These are phyloP conservation scores for Euclidia mi DNA, from an alignment of 2,888 invertebrate genomes.

Conservation along the genomic window DNA sequence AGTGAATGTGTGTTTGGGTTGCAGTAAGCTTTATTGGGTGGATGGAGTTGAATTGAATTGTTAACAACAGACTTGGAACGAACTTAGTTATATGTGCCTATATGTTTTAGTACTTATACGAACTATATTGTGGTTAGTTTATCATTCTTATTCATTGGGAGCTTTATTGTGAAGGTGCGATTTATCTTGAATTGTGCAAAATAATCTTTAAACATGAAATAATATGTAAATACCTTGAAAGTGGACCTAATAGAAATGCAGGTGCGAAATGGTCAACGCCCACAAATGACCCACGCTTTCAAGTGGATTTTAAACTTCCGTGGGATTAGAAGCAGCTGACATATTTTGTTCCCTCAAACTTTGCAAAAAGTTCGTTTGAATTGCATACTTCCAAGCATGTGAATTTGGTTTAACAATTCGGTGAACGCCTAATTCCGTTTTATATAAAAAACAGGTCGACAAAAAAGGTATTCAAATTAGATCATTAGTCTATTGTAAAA, in stretches of 20 bases:
- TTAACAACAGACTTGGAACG: slow-evolving; percentile 10
- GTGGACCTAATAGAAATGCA: not conserved
- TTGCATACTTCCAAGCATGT: too few species aligned
- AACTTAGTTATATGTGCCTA: not conserved
- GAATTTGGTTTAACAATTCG: too few species aligned
- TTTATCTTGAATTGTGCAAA: not conserved
- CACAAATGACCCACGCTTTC: slow-evolving; percentile 11
- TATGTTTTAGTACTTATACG: too few species aligned
- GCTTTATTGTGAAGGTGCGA: not conserved
- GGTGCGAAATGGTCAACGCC: slow-evolving; percentile 10
- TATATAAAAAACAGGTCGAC: too few species aligned
- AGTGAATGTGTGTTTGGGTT: slow-evolving; percentile 17
- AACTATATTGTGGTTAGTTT: too few species aligned
- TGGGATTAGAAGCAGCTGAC: slow-evolving; percentile 19
- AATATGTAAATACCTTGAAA: slow-evolving; percentile 1
- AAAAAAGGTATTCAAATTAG: too few species aligned
- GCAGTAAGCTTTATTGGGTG: slow-evolving; percentile 25
- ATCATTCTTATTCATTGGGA: not conserved
- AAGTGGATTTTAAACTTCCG: slow-evolving; percentile 19
- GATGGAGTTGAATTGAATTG: slow-evolving; percentile 17
- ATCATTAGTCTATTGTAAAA: too few species aligned
- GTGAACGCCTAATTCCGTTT: too few species aligned
- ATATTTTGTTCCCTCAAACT: not conserved
- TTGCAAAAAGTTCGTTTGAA: not conserved
- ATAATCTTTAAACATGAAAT: not conserved